phyloP scores from a whole-genome alignment of 1,140 invertebrate genomes.

The Ericerus pela region DNA sequence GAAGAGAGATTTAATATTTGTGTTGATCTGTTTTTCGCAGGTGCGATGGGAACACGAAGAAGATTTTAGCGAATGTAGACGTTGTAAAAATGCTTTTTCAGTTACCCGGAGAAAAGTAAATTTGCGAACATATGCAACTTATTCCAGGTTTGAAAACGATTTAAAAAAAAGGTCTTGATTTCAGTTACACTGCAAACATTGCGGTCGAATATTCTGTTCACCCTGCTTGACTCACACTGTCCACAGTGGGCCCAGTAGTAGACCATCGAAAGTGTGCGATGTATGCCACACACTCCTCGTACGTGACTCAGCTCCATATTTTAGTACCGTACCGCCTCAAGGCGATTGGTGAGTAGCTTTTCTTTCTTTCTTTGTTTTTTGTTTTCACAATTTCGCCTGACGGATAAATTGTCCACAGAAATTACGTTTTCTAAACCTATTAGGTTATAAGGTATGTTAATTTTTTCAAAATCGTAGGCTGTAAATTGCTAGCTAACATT shows the following conservation, averaged over 20 bases:
- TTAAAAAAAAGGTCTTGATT: constrained; percentile 22
- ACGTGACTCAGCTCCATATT: constrained; percentile 83
- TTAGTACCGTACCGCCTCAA: constrained; percentile 69
- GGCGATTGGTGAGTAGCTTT: background rate
- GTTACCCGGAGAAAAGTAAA: constrained; percentile 14
- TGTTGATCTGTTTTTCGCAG: no score
- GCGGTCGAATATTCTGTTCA: constrained; percentile 86
- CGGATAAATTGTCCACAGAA: no score
- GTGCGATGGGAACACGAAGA: constrained; percentile 96
- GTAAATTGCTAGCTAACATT: no score
- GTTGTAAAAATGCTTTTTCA: constrained; percentile 52
- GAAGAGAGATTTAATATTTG: no score
- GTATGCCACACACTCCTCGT: constrained; percentile 94
- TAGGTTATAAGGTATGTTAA: no score
- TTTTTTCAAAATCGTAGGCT: no score
- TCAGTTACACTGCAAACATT: constrained; percentile 83
- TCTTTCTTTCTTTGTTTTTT: no score
- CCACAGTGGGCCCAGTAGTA: constrained; percentile 66
- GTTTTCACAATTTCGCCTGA: no score
- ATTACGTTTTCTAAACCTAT: no score
- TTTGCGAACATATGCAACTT: background rate
- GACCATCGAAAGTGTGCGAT: constrained; percentile 79
- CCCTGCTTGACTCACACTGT: constrained; percentile 70
- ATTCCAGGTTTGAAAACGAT: background rate
- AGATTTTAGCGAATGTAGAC: constrained; percentile 76